Conservation (phyloP, 2,888 invertebrate species). For the Lepeophtheirus nordmannii region DNA sequence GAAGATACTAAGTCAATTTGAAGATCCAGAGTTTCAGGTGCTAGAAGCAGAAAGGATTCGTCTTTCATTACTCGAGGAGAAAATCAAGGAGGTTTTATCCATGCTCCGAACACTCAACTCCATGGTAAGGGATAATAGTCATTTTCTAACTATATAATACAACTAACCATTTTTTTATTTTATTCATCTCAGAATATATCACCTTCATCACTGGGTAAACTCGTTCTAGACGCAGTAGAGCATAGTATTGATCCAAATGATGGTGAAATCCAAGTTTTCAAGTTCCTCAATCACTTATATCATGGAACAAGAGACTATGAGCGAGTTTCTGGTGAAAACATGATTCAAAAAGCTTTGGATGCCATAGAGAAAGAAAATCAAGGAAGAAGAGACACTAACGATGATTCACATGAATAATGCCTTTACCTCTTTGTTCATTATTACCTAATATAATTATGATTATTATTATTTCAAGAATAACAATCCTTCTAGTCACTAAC, state of each 20-base stretch:
- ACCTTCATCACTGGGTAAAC: constrained; percentile 13
- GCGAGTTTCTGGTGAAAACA: constrained; percentile 15
- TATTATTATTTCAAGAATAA: too few species aligned
- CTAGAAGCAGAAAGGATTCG: constrained; percentile 15
- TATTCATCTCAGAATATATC: constrained; percentile 14
- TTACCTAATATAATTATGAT: too few species aligned
- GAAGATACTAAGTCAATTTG: neutral
- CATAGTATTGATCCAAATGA: constrained; percentile 7
- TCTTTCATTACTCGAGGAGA: constrained; percentile 17
- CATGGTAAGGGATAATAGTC: neutral
- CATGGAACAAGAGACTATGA: constrained; percentile 22
- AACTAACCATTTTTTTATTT: neutral
- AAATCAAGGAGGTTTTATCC: constrained; percentile 19
- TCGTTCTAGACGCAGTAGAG: constrained; percentile 20
- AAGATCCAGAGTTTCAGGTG: constrained; percentile 18
- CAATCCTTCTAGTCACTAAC: too few species aligned
- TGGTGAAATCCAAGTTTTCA: constrained; percentile 23
- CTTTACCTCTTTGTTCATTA: too few species aligned
- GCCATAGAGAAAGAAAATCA: constrained; percentile 9
- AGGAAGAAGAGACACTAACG: neutral
- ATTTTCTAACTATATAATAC: neutral
- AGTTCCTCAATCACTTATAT: constrained; percentile 23
- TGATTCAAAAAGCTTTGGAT: constrained; percentile 15
- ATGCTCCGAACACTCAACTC: constrained; percentile 21
- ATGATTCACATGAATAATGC: too few species aligned